Evolutionary conservation across 2,888 invertebrate genomes (phyloP).

Genomic region (Drosophila kokeensis): DNA sequence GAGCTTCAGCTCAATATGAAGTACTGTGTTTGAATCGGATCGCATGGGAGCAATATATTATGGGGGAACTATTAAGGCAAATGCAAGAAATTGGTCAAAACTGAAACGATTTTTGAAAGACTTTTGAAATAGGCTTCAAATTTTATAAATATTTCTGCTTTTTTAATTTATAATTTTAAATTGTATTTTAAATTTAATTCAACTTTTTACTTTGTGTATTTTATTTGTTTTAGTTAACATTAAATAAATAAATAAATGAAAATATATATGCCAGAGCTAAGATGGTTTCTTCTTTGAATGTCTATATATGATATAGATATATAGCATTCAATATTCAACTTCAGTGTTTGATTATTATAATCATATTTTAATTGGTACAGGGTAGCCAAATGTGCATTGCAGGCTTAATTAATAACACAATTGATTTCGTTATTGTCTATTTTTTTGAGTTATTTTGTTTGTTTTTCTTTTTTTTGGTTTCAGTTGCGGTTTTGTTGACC

Average conservation of each 20-base stretch:
- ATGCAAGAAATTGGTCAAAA: background rate
- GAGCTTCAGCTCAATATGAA: background rate
- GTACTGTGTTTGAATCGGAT: background rate
- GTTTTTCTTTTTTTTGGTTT: conserved; percentile 5
- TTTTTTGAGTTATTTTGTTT: background rate
- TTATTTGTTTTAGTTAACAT: too few relatives aligned
- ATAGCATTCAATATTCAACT: background rate
- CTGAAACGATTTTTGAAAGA: background rate
- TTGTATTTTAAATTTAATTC: too few relatives aligned
- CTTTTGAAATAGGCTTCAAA: background rate
- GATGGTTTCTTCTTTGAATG: background rate
- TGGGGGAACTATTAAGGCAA: background rate
- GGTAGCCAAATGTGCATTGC: conserved; percentile 16
- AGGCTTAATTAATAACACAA: conserved; percentile 18
- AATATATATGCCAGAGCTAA: background rate
- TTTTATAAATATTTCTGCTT: too few relatives aligned
- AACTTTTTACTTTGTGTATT: too few relatives aligned
- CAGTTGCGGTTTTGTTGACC: conserved; percentile 54
- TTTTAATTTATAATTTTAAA: too few relatives aligned
- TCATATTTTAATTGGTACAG: background rate
- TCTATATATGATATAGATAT: background rate
- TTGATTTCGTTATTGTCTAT: conserved; percentile 15
- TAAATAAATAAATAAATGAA: too few relatives aligned
- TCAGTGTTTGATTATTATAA: background rate
- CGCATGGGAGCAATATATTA: background rate